A percentile compares a stretch with the other conserved stretches of the same genome.
These are phyloP conservation scores for Drosophila mayri DNA, from an alignment of 1,140 invertebrate genomes.

Conservation along the genomic window DNA sequence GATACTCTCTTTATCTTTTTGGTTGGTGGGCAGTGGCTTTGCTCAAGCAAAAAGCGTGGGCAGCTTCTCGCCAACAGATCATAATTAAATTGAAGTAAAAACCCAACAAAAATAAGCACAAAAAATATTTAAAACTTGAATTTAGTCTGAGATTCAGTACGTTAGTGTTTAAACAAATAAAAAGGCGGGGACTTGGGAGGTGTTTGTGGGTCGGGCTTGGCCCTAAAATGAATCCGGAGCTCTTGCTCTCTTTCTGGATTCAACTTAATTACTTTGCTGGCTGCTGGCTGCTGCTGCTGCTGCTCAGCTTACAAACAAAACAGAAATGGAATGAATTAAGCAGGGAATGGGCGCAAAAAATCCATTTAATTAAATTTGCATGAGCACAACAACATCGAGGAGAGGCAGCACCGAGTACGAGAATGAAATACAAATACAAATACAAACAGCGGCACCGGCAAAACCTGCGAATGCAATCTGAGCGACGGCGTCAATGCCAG, in stretches of 20 bases:
- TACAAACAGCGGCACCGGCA: conserved; percentile 31
- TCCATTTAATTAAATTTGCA: conserved; percentile 58
- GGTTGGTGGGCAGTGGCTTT: conserved; percentile 13
- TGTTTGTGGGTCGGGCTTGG: neutral
- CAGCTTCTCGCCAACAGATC: conserved; percentile 30
- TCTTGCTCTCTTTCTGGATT: conserved; percentile 7
- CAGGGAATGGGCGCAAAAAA: conserved; percentile 24
- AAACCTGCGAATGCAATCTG: conserved; percentile 44
- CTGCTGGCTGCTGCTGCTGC: conserved; percentile 14
- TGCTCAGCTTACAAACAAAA: conserved; percentile 50
- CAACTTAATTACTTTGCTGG: conserved; percentile 52
- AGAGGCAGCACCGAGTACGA: conserved; percentile 7
- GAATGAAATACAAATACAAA: conserved; percentile 39
- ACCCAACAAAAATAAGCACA: conserved; percentile 8
- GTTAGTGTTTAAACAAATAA: conserved; percentile 7
- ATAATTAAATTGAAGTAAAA: conserved; percentile 36
- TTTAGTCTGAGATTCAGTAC: conserved; percentile 2
- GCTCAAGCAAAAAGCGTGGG: conserved; percentile 11
- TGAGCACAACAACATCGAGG: conserved; percentile 33
- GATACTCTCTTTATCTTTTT: neutral
- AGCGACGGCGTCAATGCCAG: conserved; percentile 56
- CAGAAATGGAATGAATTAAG: conserved; percentile 53
- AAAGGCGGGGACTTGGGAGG: neutral
- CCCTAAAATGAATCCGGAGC: conserved; percentile 5
- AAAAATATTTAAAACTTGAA: conserved; percentile 8